Conservation (phyloP, 2,113 vertebrate genomes). For the Tychaedon coryphoeus region DNA sequence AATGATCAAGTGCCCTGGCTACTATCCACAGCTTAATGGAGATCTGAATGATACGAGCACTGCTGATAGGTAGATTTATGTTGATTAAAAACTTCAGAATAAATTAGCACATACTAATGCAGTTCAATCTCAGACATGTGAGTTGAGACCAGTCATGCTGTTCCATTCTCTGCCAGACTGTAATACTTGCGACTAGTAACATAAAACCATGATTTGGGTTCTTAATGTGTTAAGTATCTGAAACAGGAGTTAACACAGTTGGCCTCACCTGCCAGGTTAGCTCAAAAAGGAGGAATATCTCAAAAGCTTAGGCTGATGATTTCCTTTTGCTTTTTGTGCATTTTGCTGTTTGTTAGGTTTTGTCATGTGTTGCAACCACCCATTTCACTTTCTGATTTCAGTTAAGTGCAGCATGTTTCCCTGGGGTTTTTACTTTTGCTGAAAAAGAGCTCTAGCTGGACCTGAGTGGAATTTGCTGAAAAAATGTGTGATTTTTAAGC, state of each 20-base stretch:
- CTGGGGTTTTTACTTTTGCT: background rate
- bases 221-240: background rate
- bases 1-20: background rate
- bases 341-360: background rate
- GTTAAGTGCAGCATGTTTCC: background rate
- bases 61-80: background rate
- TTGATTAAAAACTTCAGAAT: background rate
- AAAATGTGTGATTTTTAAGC: background rate
- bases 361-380: background rate
- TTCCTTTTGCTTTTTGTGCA: background rate
- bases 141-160: background rate
- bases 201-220: background rate
- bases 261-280: background rate
- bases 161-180: background rate
- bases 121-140: fast-evolving
- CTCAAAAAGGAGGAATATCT: background rate
- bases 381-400: background rate
- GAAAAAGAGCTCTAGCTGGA: background rate
- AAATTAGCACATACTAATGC: background rate
- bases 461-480: background rate
- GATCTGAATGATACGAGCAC: background rate
- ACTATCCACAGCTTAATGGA: background rate
- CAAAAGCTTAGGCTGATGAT: background rate
- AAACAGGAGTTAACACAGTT: background rate
- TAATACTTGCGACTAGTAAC: background rate